Percentiles rank a stretch among this genome's conserved stretches.
phyloP scores from a whole-genome alignment of 2,113 vertebrate genomes.

The Aldabrachelys gigantea region DNA sequence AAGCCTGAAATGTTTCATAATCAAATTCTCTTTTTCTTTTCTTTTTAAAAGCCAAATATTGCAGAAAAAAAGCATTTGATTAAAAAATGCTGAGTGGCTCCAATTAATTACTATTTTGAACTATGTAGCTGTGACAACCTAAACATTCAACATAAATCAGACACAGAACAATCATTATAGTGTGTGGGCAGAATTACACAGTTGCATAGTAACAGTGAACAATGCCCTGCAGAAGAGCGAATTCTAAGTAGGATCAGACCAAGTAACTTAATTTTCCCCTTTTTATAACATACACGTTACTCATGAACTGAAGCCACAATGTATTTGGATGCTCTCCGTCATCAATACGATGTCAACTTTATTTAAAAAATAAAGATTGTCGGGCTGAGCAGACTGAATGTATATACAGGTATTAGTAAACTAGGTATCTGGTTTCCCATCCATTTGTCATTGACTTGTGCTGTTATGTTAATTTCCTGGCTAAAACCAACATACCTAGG shows the following conservation, averaged over 20 bases:
- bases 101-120: neutral
- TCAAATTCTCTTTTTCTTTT: too few relatives aligned
- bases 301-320: neutral
- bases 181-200: neutral
- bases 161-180: neutral
- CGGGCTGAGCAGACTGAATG: neutral
- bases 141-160: neutral
- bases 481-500: neutral
- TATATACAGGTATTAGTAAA: neutral
- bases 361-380: neutral
- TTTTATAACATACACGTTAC: conserved; percentile 9
- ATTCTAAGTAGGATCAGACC: neutral
- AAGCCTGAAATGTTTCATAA: too few relatives aligned
- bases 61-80: neutral
- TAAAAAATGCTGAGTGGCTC: neutral
- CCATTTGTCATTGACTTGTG: neutral
- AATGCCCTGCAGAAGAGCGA: conserved; percentile 6
- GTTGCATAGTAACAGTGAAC: neutral
- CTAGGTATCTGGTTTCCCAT: neutral
- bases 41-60: too few relatives aligned
- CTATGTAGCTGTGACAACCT: conserved; percentile 22
- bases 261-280: conserved; percentile 17
- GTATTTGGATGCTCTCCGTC: neutral
- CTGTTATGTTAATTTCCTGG: neutral
- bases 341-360: neutral